A percentile compares a stretch with the other conserved stretches of the same genome.
These are phyloP conservation scores for Trissolcus basalis DNA, from an alignment of 1,140 invertebrate species.

Conservation along the genomic window DNA sequence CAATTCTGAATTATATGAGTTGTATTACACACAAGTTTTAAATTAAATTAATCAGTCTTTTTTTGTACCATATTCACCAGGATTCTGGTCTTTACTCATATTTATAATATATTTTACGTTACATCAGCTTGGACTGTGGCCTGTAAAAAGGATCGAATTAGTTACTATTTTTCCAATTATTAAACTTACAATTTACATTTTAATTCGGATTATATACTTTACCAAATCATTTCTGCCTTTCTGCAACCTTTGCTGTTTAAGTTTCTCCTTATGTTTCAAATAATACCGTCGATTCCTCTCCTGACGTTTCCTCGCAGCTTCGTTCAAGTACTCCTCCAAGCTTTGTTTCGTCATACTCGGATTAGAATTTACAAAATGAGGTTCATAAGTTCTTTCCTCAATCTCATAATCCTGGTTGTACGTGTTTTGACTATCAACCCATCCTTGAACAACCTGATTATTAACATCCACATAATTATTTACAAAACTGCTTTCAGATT, in stretches of 20 bases:
- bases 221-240: constrained; percentile 11
- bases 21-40: no score
- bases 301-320: constrained; percentile 26
- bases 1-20: no score
- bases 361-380: no score
- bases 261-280: constrained; percentile 47
- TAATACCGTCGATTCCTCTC: constrained; percentile 48
- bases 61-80: no score
- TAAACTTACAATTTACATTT: no score
- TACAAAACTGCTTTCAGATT: background rate
- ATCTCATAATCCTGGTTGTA: background rate
- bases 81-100: no score
- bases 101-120: no score
- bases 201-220: background rate
- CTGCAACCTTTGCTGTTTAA: constrained; percentile 25
- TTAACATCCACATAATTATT: background rate
- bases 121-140: no score
- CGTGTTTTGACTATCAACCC: constrained; percentile 2
- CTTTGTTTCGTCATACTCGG: background rate
- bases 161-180: no score
- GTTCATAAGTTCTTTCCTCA: background rate
- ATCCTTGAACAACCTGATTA: constrained; percentile 2
- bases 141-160: background rate
- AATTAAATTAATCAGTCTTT: no score
- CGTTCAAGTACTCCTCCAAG: constrained; percentile 9